These are phyloP conservation scores for Otus sunia DNA, from an alignment of 2,113 vertebrate genomes.

Conservation along the genomic window DNA sequence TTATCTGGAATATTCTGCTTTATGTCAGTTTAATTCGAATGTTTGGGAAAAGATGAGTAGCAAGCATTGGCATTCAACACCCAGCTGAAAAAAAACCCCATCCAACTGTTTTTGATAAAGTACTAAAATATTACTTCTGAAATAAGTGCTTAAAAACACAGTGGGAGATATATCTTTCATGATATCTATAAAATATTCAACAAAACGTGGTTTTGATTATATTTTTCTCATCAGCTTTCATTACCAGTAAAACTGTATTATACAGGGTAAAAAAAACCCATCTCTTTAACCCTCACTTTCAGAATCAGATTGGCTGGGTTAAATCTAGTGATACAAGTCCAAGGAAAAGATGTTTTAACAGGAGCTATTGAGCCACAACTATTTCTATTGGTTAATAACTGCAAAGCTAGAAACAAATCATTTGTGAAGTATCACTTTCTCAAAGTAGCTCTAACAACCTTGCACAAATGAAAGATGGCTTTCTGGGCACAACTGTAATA, in stretches of 20 bases:
- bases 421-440: neutral
- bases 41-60: neutral
- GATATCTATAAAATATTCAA: neutral
- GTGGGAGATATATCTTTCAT: neutral
- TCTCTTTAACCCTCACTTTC: neutral
- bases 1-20: neutral
- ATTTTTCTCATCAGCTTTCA: slow-evolving; percentile 11
- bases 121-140: neutral
- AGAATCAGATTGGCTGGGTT: neutral
- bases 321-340: neutral
- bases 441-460: neutral
- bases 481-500: neutral
- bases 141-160: slow-evolving; percentile 13
- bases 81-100: neutral
- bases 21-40: neutral
- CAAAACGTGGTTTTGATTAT: neutral
- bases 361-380: neutral
- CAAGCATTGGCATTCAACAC: neutral
- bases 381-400: neutral
- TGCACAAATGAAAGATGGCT: neutral
- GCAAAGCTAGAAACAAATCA: neutral
- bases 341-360: neutral
- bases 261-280: neutral
- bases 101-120: slow-evolving; percentile 6
- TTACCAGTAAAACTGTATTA: neutral